phyloP scores from a whole-genome alignment of 2,888 invertebrate genomes.

The Venustoraphidia nigricollis region DNA sequence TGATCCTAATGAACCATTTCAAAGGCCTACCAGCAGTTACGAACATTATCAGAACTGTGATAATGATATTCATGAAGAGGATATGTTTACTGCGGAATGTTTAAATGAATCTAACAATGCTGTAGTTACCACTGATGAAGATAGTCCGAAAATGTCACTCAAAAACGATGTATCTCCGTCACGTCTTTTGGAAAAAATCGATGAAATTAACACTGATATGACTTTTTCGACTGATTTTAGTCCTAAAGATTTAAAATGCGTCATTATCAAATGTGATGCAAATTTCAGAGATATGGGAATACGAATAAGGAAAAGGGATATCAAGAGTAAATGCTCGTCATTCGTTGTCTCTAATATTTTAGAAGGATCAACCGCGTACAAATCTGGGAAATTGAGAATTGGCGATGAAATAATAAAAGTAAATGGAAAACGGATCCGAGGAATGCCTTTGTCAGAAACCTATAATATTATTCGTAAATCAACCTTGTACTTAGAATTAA shows the following conservation, averaged over 20 bases:
- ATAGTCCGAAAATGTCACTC: too few species aligned
- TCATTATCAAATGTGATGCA: not conserved
- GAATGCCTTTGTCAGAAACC: constrained; percentile 50
- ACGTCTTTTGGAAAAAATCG: not conserved
- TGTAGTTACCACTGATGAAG: too few species aligned
- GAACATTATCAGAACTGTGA: too few species aligned
- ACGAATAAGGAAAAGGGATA: not conserved
- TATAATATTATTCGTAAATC: constrained; percentile 24
- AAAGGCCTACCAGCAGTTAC: too few species aligned
- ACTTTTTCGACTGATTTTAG: not conserved
- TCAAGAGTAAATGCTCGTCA: constrained; percentile 15
- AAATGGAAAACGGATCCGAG: constrained; percentile 66
- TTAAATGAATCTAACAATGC: too few species aligned
- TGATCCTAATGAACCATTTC: too few species aligned
- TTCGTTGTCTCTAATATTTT: constrained; percentile 33
- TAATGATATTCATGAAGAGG: too few species aligned
- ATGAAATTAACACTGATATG: not conserved
- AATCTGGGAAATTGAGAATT: constrained; percentile 56
- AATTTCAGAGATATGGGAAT: not conserved
- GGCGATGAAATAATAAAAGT: constrained; percentile 85
- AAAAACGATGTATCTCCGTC: too few species aligned
- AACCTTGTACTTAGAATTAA: constrained; percentile 28
- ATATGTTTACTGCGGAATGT: too few species aligned
- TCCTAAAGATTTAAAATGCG: constrained; percentile 4
- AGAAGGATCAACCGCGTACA: constrained; percentile 31